Base-by-base conservation (phyloP, 2,888 invertebrate genomes). In the Caradrina clavipalpis region DNA sequence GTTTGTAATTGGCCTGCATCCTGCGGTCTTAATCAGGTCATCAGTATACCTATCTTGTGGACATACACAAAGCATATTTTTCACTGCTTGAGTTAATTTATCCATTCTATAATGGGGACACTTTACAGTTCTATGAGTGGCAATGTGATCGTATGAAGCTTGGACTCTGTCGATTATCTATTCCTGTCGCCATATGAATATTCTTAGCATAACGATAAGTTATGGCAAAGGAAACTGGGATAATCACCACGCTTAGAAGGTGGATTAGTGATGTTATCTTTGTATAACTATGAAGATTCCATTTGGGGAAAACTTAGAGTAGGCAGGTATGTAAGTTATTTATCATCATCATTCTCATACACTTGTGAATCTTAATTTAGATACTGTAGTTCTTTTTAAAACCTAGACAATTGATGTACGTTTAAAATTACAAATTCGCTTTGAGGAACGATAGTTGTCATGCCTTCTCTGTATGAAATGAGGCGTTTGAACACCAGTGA, bases 241-340 rank as follows among this genome's bases (percentile, higher is more conserved):
- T 73, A 73, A 68, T 57, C 31, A 68, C 51, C 51, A 66, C 15
- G 15, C 35, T 61, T 57, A 53, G 17, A 56, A 49, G 60, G 51
- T 47, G 39, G 15, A 57, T 22, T 60, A 15, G 19, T 22, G 51
- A 58, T 59, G 39, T 22, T 47, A 67, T 55, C 53, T 62, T 0
- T 51, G 22, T 21, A 19, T 19, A 42, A 42, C 49, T 5, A 35
- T 7, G 26, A 11, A 49, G 39, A 53, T 45, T 26, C 54, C 47
- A 35, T 65, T 39, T 54, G 13, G 35, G 47, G 15, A 26, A 68
- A 68, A 55, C 13, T 66, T 35, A 8, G 35, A 35, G 8, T 35
- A 35, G 8, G 7, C 7, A 31, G 17, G 17, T 13, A 45, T 17
- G 45, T 17, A 17, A 2, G 6, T 45, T 17, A 45, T 45, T 17